A percentile compares a stretch with the other conserved stretches of the same genome.
Evolutionary conservation across 2,113 vertebrate genomes (phyloP).

Genomic region (Illadopsis cleaveri): DNA sequence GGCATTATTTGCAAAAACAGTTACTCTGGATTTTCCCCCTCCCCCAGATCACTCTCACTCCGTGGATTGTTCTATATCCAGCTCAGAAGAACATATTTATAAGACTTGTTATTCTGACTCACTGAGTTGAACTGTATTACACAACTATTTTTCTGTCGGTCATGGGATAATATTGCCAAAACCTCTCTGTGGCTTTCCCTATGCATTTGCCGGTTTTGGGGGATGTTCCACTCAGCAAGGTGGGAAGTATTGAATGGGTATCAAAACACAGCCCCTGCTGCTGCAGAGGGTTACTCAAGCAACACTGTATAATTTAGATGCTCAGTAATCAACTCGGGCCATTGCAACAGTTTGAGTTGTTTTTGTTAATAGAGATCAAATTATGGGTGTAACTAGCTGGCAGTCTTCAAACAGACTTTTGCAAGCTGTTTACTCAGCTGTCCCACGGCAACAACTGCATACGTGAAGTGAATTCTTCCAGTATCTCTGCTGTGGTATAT

Average conservation of each 20-base stretch:
- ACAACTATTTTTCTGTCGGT: conserved; percentile 75
- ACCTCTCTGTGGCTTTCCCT: conserved; percentile 65
- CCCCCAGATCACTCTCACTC: not conserved
- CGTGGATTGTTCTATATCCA: not conserved
- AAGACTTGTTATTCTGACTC: conserved; percentile 65
- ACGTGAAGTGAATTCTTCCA: conserved; percentile 78
- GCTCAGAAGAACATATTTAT: conserved; percentile 61
- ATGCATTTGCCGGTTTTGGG: conserved; percentile 67
- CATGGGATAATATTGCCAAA: conserved; percentile 61
- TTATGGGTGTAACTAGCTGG: conserved; percentile 86
- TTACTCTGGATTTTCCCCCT: not conserved
- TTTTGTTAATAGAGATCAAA: conserved; percentile 86
- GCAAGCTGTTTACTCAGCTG: conserved; percentile 86
- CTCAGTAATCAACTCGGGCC: conserved; percentile 61
- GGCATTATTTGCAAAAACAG: not conserved
- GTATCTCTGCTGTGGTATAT: conserved; percentile 70
- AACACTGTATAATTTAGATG: conserved; percentile 71
- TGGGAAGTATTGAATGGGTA: conserved; percentile 58
- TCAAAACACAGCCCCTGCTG: conserved; percentile 68
- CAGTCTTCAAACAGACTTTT: conserved; percentile 78
- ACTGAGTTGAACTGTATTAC: conserved; percentile 58
- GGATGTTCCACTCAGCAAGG: conserved; percentile 69
- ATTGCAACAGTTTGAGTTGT: conserved; percentile 76
- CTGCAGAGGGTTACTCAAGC: conserved; percentile 70
- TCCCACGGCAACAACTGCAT: conserved; percentile 78